phyloP scores from a whole-genome alignment of 2,113 vertebrate species.

The Triplophysa rosa region DNA sequence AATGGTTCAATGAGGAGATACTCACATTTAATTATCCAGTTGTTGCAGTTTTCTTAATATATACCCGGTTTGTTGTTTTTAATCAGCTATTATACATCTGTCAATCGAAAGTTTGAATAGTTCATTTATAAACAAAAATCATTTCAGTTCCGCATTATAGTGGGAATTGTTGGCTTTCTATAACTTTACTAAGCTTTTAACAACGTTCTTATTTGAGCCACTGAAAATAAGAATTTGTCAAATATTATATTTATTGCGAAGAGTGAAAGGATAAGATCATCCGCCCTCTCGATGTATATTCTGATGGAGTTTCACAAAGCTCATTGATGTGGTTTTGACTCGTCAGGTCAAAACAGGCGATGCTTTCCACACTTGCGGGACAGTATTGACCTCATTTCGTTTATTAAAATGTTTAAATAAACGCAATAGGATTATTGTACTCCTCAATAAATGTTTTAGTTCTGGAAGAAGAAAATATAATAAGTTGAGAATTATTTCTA shows the following conservation, averaged over 20 bases:
- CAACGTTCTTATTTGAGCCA: not conserved
- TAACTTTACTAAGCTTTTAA: not conserved
- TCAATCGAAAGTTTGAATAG: not conserved
- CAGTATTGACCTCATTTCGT: slow-evolving; percentile 23
- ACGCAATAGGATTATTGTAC: not conserved
- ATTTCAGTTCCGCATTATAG: not conserved
- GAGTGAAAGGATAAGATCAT: slow-evolving; percentile 17
- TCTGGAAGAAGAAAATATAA: not conserved
- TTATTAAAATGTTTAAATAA: slow-evolving; percentile 9
- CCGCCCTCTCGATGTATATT: slow-evolving; percentile 15
- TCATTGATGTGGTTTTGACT: slow-evolving; percentile 32
- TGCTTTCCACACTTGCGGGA: slow-evolving; percentile 35
- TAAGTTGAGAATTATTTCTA: not conserved
- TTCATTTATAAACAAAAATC: not conserved
- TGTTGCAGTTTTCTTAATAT: not conserved
- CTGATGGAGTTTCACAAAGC: slow-evolving; percentile 27
- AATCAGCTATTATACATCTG: not conserved
- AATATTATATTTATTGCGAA: not conserved
- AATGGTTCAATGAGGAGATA: not conserved
- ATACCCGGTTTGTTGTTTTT: not conserved
- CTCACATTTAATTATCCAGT: too few relatives aligned
- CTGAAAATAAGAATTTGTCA: not conserved
- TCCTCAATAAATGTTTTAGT: not conserved
- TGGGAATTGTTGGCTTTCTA: not conserved
- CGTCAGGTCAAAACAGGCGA: slow-evolving; percentile 18